Base-by-base conservation (phyloP, 2,888 invertebrate genomes). In the Amphimallon solstitiale region DNA sequence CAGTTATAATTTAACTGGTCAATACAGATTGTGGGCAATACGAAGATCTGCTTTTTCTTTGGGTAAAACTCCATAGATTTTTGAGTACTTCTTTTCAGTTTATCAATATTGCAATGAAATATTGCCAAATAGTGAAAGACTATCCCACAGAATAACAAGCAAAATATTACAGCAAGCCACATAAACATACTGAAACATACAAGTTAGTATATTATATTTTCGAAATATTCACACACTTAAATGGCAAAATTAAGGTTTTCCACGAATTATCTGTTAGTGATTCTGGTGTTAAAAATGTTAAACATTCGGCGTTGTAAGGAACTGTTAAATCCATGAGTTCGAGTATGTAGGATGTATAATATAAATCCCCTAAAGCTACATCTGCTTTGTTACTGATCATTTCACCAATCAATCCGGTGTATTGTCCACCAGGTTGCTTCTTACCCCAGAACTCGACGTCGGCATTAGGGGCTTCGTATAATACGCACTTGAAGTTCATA, bases 281-380 rank as follows among this genome's bases (percentile, higher is more conserved):
- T 81, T 93, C 93, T 0, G 93, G 93, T 0, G 94, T 93, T 14
- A 94, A 79, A 76, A 94, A 94, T 0, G 94, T 94, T 74, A 93
- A 85, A 75, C 94, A 94, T 77, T 93, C 92, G 0, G 91, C 88
- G n/a, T 89, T 91, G 70, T 94, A 94, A 0, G 94, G 92, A 49
- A 87, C 84, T 60, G 90, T 91, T 38, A 94, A 81, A 78, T 94
- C 94, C 73, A 92, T 87, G 46, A 90, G 80, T 51, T 88, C 86
- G 49, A 90, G 78, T 73, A 92, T 87, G 73, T 88, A 87, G 0
- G 88, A 86, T 0, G 89, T 92, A 70, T 93, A 89, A 78, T 93
- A 89, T 21, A 94, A 83, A 81, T 94, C 92, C 0, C 92, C 94
- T 10, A 94, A 81, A 12, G 90, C 92, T 59, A 94, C 81, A 73